Evolutionary conservation across 2,113 vertebrate species (phyloP).

Genomic region (Callipepla californica): DNA sequence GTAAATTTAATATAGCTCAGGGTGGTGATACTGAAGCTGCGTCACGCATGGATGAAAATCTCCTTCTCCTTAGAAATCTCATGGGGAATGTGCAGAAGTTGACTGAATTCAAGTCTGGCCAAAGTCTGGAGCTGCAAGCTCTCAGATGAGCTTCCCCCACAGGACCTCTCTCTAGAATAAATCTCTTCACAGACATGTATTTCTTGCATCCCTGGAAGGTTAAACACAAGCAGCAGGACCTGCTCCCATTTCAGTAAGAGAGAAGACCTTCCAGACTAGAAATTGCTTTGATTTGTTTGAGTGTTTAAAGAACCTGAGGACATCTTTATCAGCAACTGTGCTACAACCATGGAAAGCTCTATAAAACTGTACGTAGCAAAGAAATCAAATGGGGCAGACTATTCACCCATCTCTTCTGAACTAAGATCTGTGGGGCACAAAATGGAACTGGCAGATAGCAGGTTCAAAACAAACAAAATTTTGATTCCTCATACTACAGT

Average conservation of each 20-base stretch:
- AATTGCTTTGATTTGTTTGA: not conserved
- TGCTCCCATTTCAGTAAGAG: not conserved
- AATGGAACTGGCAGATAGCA: not conserved
- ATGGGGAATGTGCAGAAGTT: not conserved
- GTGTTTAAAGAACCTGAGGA: not conserved
- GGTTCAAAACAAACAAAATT: not conserved
- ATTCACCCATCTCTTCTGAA: not conserved
- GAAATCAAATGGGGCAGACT: not conserved
- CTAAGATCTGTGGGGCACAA: not conserved
- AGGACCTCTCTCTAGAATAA: not conserved
- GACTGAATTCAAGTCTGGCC: not conserved
- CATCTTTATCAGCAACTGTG: not conserved
- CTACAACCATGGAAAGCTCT: not conserved
- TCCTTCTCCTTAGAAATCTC: not conserved
- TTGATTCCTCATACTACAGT: not conserved
- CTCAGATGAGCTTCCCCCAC: not conserved
- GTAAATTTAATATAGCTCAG: not conserved
- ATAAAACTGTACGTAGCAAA: not conserved
- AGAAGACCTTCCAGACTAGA: not conserved
- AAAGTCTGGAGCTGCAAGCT: not conserved
- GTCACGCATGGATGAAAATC: not conserved
- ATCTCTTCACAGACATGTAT: not conserved
- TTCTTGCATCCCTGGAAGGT: not conserved
- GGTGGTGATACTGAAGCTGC: not conserved
- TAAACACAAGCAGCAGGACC: not conserved